These are phyloP conservation scores for Armadillidium nasatum DNA, from an alignment of 1,140 invertebrate species.

Conservation along the genomic window DNA sequence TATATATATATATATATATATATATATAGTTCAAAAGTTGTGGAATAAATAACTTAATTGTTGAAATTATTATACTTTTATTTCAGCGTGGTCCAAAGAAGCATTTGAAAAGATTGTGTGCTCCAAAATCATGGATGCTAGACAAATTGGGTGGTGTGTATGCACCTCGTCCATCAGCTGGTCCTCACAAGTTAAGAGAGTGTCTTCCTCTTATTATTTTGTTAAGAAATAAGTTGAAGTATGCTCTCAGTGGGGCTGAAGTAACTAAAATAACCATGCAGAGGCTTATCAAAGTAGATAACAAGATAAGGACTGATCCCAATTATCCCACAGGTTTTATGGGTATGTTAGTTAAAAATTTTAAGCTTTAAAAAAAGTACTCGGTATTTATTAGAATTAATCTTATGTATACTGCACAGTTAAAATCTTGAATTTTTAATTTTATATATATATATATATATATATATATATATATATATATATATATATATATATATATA, in stretches of 20 bases:
- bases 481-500: no score
- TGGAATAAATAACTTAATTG: no score
- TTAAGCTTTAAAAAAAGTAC: no score
- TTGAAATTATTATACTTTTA: neutral
- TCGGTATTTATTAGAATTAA: no score
- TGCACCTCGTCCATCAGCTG: slow-evolving; percentile 90
- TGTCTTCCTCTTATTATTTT: slow-evolving; percentile 95
- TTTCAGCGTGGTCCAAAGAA: slow-evolving; percentile 62
- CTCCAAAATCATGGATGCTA: slow-evolving; percentile 99
- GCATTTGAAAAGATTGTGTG: slow-evolving; percentile 97
- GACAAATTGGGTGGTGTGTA: slow-evolving; percentile 98
- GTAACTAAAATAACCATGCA: slow-evolving; percentile 98
- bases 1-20: no score
- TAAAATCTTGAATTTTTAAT: no score
- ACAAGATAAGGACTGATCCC: slow-evolving; percentile 93
- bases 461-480: no score
- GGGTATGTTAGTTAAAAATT: no score
- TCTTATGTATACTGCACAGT: no score
- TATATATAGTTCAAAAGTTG: no score
- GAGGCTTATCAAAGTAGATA: slow-evolving; percentile 95
- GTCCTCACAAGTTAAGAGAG: slow-evolving; percentile 96
- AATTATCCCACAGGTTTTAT: slow-evolving; percentile 98
- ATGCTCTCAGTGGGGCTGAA: slow-evolving; percentile 93
- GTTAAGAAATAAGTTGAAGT: slow-evolving; percentile 94
- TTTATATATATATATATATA: no score